phyloP scores from a whole-genome alignment of 2,113 vertebrate species.

The Sterna hirundo region DNA sequence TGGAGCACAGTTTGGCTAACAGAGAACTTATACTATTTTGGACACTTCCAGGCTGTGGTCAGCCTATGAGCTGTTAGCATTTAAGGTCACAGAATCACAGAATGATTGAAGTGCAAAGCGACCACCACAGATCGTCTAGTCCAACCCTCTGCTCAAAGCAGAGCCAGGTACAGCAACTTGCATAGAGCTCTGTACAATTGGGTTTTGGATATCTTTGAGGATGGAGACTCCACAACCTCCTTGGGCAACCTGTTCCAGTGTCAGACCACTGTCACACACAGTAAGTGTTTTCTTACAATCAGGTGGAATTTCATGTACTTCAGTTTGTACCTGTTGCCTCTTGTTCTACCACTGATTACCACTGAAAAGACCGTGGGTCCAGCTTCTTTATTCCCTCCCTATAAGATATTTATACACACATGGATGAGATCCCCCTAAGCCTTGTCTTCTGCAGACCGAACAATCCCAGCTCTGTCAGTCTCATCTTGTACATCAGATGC shows the following conservation, averaged over 20 bases:
- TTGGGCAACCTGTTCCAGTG: background rate
- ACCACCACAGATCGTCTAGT: background rate
- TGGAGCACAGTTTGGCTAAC: background rate
- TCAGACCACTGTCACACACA: background rate
- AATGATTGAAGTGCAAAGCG: background rate
- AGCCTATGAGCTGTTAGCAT: background rate
- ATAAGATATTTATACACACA: background rate
- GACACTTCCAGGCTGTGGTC: background rate
- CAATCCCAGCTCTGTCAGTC: too few relatives aligned
- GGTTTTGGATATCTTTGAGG: background rate
- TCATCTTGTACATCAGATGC: background rate
- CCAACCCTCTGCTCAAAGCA: background rate
- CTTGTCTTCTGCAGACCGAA: background rate
- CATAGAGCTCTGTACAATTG: background rate
- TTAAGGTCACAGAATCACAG: background rate
- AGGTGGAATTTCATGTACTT: background rate
- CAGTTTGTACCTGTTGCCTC: background rate
- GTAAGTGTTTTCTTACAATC: background rate
- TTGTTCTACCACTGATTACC: background rate
- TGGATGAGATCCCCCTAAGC: background rate
- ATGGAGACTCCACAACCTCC: background rate
- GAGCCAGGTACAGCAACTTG: background rate
- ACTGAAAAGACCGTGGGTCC: background rate
- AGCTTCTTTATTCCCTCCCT: background rate
- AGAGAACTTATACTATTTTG: background rate